Percentiles rank a stretch among this genome's conserved stretches.
Conservation (phyloP, 2,113 vertebrate genomes). For the Chaetorhynchus papuensis region DNA sequence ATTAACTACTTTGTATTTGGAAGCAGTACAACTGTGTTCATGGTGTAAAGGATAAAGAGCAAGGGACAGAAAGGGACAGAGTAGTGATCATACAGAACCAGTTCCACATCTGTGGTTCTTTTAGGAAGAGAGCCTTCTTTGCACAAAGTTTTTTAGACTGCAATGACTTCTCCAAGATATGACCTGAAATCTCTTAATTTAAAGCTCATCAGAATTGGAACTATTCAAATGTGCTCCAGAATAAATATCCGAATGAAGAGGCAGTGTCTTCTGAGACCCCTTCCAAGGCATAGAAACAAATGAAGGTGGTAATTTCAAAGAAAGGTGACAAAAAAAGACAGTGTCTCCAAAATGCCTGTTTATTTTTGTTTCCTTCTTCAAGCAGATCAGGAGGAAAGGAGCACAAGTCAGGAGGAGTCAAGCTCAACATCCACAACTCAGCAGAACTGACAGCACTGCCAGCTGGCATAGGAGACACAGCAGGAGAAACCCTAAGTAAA, state of each 20-base stretch:
- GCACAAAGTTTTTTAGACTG: not conserved
- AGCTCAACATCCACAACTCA: not conserved
- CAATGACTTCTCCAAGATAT: not conserved
- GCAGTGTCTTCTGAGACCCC: not conserved
- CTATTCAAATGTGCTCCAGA: not conserved
- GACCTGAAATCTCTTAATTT: not conserved
- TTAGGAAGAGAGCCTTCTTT: not conserved
- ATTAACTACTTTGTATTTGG: not conserved
- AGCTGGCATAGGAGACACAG: not conserved
- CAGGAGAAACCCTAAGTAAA: not conserved
- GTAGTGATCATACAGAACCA: not conserved
- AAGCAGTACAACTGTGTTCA: not conserved
- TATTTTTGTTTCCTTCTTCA: not conserved
- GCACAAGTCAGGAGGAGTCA: not conserved
- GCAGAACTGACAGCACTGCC: not conserved
- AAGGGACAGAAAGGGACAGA: not conserved
- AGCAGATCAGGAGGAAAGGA: not conserved
- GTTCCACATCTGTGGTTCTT: not conserved
- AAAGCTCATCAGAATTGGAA: not conserved
- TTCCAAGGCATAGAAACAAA: not conserved
- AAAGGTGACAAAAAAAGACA: not conserved
- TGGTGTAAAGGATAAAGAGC: not conserved
- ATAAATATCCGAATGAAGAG: not conserved
- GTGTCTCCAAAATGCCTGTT: not conserved
- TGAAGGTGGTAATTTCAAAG: not conserved